Evolutionary conservation across 2,888 invertebrate species (phyloP).

Genomic region (Parascotia fuliginaria): DNA sequence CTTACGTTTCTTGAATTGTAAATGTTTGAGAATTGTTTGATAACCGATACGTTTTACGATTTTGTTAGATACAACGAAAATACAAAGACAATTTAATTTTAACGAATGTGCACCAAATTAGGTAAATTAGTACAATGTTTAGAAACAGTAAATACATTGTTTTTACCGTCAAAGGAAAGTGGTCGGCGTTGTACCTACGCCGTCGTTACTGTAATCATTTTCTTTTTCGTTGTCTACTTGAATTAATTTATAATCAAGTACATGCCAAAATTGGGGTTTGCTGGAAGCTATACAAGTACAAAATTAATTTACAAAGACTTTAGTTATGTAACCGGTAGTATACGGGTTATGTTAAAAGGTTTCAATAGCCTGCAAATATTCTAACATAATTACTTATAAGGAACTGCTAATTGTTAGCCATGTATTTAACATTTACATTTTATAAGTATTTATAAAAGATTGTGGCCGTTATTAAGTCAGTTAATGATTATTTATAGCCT

Average conservation of each 20-base stretch:
- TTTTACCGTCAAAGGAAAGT: constrained; percentile 39
- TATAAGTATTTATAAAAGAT: too few relatives aligned
- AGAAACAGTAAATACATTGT: constrained; percentile 23
- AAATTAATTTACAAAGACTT: constrained; percentile 53
- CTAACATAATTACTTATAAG: too few relatives aligned
- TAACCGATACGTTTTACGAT: constrained; percentile 22
- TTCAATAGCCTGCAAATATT: too few relatives aligned
- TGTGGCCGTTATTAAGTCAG: too few relatives aligned
- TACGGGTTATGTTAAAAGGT: constrained; percentile 20
- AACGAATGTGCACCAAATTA: constrained; percentile 8
- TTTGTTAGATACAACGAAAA: constrained; percentile 17
- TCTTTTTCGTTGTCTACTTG: constrained; percentile 51
- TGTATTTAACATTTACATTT: too few relatives aligned
- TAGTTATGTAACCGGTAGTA: constrained; percentile 14
- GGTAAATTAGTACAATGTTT: constrained; percentile 21
- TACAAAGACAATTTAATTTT: constrained; percentile 15
- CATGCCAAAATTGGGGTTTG: constrained; percentile 55
- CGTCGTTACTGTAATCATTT: constrained; percentile 49
- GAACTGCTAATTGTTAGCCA: too few relatives aligned
- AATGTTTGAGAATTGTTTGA: constrained; percentile 37
- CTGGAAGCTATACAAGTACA: constrained; percentile 60
- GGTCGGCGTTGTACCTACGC: constrained; percentile 41
- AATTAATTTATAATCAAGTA: constrained; percentile 57
- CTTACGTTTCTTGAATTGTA: constrained; percentile 31
- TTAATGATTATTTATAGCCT: too few relatives aligned